Evolutionary conservation across 1,140 invertebrate genomes (phyloP).

Genomic region (Ericerus pela): DNA sequence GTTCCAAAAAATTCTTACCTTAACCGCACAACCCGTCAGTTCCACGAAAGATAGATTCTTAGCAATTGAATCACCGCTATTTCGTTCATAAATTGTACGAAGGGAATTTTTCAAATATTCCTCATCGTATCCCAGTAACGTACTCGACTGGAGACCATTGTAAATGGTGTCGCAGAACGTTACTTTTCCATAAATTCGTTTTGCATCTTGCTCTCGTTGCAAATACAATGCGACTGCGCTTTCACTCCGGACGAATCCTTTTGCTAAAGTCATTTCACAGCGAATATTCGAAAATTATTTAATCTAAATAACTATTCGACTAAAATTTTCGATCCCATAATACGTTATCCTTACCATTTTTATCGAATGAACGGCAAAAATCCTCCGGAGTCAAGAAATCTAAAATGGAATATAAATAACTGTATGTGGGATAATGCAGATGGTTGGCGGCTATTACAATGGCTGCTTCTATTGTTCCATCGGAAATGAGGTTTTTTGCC

Average conservation of each 20-base stretch:
- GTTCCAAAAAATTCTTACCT: too few species aligned
- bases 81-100: constrained; percentile 27
- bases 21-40: background rate
- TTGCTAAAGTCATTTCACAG: too few species aligned
- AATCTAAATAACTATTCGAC: too few species aligned
- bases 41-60: background rate
- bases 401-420: constrained; percentile 42
- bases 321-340: too few species aligned
- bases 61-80: too few species aligned
- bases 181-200: constrained; percentile 41
- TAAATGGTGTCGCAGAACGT: background rate
- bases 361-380: constrained; percentile 52
- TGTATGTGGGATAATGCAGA: constrained; percentile 43
- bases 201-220: constrained; percentile 38
- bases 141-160: background rate
- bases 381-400: constrained; percentile 48
- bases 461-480: constrained; percentile 47
- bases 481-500: constrained; percentile 44
- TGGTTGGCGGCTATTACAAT: constrained; percentile 48
- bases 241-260: constrained; percentile 21
- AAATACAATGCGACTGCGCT: constrained; percentile 35
- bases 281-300: too few species aligned
- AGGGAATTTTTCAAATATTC: constrained; percentile 23
- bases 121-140: background rate
- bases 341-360: constrained; percentile 40